These are phyloP conservation scores for Brevimyrus niger DNA, from an alignment of 2,113 vertebrate genomes.

Conservation along the genomic window DNA sequence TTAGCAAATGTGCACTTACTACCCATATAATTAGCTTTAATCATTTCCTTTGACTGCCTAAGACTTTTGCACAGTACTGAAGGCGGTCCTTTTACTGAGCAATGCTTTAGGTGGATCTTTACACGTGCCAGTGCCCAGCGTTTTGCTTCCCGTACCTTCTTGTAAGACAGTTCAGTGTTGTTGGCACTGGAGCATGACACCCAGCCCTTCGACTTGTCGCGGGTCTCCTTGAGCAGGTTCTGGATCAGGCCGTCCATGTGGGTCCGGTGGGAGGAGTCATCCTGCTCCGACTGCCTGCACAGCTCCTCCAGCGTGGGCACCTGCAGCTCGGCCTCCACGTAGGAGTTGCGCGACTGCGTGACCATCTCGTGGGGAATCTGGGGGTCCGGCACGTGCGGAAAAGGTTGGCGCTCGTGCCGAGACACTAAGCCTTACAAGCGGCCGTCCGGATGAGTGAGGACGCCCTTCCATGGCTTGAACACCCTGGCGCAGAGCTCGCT, in stretches of 20 bases:
- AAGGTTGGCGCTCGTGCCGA: not conserved
- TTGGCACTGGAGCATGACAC: slow-evolving; percentile 74
- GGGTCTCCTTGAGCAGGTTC: slow-evolving; percentile 80
- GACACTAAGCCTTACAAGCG: not conserved
- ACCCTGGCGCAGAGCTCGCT: not conserved
- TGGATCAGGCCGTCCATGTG: slow-evolving; percentile 78
- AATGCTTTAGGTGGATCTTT: not conserved
- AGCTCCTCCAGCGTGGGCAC: slow-evolving; percentile 77
- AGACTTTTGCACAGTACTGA: not conserved
- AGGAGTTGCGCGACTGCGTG: slow-evolving; percentile 82
- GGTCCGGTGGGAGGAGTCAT: slow-evolving; percentile 66
- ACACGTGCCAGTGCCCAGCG: not conserved
- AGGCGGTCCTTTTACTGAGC: not conserved
- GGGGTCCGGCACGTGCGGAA: not conserved
- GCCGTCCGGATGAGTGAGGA: not conserved
- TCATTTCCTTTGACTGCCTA: not conserved
- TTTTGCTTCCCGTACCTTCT: slow-evolving; percentile 69
- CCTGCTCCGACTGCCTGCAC: slow-evolving; percentile 76
- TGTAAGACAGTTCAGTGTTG: slow-evolving; percentile 83
- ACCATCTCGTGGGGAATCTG: slow-evolving; percentile 91
- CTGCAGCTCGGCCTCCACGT: slow-evolving; percentile 80
- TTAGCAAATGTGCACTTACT: not conserved
- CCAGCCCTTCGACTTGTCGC: slow-evolving; percentile 93
- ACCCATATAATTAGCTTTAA: not conserved
- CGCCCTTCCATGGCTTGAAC: not conserved